These are phyloP conservation scores for Cercopithecus mona DNA, from an alignment of 2,113 vertebrate genomes.

Conservation along the genomic window DNA sequence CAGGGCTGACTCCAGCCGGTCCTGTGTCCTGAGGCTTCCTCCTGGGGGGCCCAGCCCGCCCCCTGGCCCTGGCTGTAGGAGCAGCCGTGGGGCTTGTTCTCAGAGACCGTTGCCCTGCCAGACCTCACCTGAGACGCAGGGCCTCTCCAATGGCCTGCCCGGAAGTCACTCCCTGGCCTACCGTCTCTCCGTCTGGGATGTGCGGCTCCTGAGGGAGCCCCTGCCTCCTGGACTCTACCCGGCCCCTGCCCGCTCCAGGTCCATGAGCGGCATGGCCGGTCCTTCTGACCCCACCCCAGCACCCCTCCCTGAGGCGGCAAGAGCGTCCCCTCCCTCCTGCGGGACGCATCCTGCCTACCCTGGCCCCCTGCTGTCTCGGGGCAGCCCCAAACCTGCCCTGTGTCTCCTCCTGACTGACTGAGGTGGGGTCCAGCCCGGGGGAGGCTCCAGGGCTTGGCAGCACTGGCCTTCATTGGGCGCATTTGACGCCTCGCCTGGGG, in stretches of 20 bases:
- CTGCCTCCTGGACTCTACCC: background rate
- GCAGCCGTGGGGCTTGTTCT: too few species aligned
- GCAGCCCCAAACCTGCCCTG: background rate
- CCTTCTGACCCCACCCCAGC: background rate
- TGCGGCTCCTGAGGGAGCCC: background rate
- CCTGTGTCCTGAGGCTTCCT: background rate
- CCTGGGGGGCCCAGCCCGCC: background rate
- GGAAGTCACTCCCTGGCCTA: too few species aligned
- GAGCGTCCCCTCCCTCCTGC: background rate
- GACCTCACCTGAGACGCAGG: fast-evolving
- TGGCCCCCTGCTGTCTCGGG: background rate
- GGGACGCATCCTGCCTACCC: too few species aligned
- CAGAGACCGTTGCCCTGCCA: background rate
- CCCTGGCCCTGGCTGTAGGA: background rate
- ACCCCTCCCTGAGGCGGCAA: background rate
- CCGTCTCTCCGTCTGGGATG: too few species aligned
- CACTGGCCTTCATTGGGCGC: background rate
- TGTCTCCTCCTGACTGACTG: too few species aligned
- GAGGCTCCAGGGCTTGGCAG: background rate
- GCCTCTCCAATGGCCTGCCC: fast-evolving
- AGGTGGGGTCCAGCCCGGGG: fast-evolving
- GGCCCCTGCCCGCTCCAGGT: too few species aligned
- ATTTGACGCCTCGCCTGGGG: fast-evolving
- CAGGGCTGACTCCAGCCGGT: background rate
- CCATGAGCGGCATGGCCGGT: background rate